phyloP scores from a whole-genome alignment of 1,140 invertebrate species.

The Lucilia sericata region DNA sequence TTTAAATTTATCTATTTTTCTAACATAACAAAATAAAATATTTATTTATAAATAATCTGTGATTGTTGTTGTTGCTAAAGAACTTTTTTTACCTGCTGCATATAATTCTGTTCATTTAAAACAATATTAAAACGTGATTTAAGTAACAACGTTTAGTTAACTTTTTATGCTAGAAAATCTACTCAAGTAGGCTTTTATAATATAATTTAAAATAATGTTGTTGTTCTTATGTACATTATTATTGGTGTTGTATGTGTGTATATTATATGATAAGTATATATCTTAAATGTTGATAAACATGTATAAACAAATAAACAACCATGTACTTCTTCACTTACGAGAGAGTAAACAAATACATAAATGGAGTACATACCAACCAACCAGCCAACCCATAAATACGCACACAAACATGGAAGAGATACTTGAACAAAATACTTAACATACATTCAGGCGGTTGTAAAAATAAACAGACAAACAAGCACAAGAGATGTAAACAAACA shows the following conservation, averaged over 20 bases:
- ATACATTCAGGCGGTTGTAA: too few species aligned
- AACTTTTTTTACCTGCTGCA: too few species aligned
- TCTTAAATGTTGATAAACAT: neutral
- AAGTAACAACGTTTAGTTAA: neutral
- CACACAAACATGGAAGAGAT: neutral
- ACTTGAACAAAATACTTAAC: neutral
- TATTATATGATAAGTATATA: neutral
- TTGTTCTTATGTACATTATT: neutral
- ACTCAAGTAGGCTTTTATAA: conserved; percentile 4
- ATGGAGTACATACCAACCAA: neutral
- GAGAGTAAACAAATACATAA: neutral
- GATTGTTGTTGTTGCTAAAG: neutral
- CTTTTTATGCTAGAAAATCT: neutral
- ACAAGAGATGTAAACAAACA: neutral
- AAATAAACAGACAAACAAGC: neutral
- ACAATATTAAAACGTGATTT: conserved; percentile 17
- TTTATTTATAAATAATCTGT: too few species aligned
- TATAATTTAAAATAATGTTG: conserved; percentile 17
- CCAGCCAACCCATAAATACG: neutral
- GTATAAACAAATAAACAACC: neutral
- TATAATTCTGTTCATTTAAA: neutral
- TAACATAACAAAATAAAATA: too few species aligned
- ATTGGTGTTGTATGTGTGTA: too few species aligned
- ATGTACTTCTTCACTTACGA: neutral
- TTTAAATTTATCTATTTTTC: too few species aligned